Conservation (phyloP, 2,113 vertebrate genomes). For the Chaetodon trifascialis region DNA sequence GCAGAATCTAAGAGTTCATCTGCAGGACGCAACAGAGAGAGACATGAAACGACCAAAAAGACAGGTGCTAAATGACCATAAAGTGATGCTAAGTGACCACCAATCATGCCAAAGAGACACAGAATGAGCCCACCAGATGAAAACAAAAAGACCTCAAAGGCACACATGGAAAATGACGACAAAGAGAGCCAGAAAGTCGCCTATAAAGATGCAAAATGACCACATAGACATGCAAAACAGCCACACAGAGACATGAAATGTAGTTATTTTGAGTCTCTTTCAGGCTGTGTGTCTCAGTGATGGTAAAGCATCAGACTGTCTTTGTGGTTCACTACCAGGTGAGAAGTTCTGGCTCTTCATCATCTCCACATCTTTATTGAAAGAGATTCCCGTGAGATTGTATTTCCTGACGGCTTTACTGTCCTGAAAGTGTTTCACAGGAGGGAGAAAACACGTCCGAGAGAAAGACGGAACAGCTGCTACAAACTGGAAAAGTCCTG, state of each 20-base stretch:
- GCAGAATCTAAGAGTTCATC: neutral
- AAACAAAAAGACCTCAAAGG: too few relatives aligned
- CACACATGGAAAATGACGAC: too few relatives aligned
- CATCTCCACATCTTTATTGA: slow-evolving; percentile 9
- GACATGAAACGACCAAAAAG: neutral
- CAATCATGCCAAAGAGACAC: neutral
- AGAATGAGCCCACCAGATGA: too few relatives aligned
- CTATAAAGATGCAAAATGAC: neutral
- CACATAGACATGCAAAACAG: neutral
- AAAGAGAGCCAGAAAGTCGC: too few relatives aligned
- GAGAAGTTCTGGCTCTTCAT: slow-evolving; percentile 12
- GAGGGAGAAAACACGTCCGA: neutral
- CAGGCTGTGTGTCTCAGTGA: too few relatives aligned
- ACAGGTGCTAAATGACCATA: neutral
- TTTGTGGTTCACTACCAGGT: slow-evolving; percentile 6
- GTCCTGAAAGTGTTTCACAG: slow-evolving; percentile 14
- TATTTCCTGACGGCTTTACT: slow-evolving; percentile 42
- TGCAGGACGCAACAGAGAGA: neutral
- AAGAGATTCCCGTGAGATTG: neutral
- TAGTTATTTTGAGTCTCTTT: too few relatives aligned
- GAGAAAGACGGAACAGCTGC: neutral
- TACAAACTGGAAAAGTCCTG: neutral
- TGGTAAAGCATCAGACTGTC: neutral
- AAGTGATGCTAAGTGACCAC: neutral
- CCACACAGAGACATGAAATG: neutral